Base-by-base conservation (phyloP, 37 sponge, comb jelly and placozoan genomes). In the Petrosia ficiformis region DNA sequence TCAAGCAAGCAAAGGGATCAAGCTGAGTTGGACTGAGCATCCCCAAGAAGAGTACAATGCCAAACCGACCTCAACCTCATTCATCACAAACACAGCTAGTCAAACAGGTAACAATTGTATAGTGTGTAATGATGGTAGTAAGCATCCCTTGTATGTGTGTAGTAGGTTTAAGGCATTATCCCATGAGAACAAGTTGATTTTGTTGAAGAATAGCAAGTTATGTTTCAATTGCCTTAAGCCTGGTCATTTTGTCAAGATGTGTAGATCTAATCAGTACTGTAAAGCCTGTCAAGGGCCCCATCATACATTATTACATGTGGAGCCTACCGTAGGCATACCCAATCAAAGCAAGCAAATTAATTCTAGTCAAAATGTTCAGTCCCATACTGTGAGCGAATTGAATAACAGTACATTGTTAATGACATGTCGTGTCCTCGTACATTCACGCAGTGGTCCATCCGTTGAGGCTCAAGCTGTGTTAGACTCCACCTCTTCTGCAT, bases 401-500 rank as follows among this genome's bases (percentile, higher is more conserved):
- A 77, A 66, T n/a, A 22, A 67, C 24, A 66, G 33, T 67, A 19
- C 34, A 42, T 35, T 77, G 10, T 64, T 77, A 22, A 77, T 77
- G 78, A 77, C 78, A 16, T 77, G 78, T 42, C 28, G 57, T 16
- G 68, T 77, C 29, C 25, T 77, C 10, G 30, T 77, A 11, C 41
- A 29, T 44, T 29, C 68, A 31, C 78, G 68, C 48, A 68, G 67
- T 67, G 68, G 68, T 44, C 44, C 68, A 25, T 34, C 68, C 21
- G 36, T 77, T 33, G 78, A 77, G 67, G 78, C 68, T 21, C 32
- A 68, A 52, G 76, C 76, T 10, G 24, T 77, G 5, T 52, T 77
- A 21, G 78, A 77, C 57, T 48, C 24, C 33, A 54, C 68, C 10
- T 77, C 78, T 26, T 67, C 68, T 24, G 68, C 68, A 14, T 77